These are phyloP conservation scores for Dufourea novaeangliae DNA, from an alignment of 1,140 invertebrate species.

Conservation along the genomic window DNA sequence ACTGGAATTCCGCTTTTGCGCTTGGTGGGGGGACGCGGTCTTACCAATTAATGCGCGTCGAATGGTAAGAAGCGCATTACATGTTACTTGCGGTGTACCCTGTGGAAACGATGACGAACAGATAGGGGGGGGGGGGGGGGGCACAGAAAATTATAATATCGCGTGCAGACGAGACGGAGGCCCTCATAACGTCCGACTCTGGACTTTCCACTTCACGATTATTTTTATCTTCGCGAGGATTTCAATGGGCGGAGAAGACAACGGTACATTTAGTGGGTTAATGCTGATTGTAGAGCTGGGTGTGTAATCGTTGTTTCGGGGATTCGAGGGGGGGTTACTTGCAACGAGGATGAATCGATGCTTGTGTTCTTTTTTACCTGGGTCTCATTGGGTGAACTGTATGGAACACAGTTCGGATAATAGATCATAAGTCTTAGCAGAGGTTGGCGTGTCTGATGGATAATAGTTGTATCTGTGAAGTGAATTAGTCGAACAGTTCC, in stretches of 20 bases:
- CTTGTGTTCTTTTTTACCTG: no score
- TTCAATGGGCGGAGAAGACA: not conserved
- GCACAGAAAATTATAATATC: conserved; percentile 10
- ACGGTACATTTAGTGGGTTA: not conserved
- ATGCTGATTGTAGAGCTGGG: no score
- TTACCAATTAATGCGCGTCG: conserved; percentile 66
- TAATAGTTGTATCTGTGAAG: no score
- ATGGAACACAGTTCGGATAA: no score
- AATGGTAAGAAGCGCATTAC: conserved; percentile 49
- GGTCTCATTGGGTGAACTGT: no score
- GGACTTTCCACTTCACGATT: not conserved
- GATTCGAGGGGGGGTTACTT: no score
- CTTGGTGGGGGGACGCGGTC: conserved; percentile 41
- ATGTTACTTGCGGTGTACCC: conserved; percentile 29
- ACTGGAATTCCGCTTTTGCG: conserved; percentile 70
- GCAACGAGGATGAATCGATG: no score
- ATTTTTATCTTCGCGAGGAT: not conserved
- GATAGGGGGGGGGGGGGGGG: not conserved
- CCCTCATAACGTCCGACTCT: not conserved
- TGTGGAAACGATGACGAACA: not conserved
- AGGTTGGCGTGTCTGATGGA: no score
- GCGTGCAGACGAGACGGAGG: not conserved
- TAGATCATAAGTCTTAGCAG: no score
- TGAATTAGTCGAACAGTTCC: no score
- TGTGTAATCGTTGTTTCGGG: not conserved